Conservation (phyloP, 2,888 invertebrate species). For the Tupiocoris notatus region DNA sequence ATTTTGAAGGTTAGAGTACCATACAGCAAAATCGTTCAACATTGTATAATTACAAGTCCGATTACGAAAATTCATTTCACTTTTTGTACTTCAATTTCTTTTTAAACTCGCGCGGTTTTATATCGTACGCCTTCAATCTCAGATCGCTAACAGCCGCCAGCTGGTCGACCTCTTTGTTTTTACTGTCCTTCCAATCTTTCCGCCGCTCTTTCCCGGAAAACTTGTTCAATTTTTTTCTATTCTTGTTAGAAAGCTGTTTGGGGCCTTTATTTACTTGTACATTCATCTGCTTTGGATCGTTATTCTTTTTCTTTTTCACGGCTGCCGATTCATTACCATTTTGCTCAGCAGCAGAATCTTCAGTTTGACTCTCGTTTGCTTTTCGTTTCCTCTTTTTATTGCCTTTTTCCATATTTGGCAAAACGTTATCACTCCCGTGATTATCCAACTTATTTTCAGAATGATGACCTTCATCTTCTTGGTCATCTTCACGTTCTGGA, state of each 20-base stretch:
- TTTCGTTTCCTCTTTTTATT: slow-evolving; percentile 46
- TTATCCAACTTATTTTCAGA: slow-evolving; percentile 55
- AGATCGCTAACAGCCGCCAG: slow-evolving; percentile 60
- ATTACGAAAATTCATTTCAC: too few species aligned
- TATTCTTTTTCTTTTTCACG: slow-evolving; percentile 10
- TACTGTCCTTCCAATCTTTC: slow-evolving; percentile 10
- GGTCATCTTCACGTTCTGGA: slow-evolving; percentile 47
- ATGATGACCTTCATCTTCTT: slow-evolving; percentile 45
- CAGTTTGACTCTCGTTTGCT: slow-evolving; percentile 1
- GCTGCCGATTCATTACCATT: neutral
- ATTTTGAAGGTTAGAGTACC: too few species aligned
- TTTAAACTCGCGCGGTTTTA: slow-evolving; percentile 86
- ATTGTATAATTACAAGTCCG: too few species aligned
- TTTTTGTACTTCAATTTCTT: slow-evolving; percentile 57
- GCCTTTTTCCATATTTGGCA: slow-evolving; percentile 26
- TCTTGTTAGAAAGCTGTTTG: slow-evolving; percentile 37
- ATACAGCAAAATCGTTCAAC: too few species aligned
- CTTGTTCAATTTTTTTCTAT: slow-evolving; percentile 10
- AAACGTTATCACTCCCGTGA: slow-evolving; percentile 53
- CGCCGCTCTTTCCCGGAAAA: neutral
- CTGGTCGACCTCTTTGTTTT: slow-evolving; percentile 41
- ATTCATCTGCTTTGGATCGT: slow-evolving; percentile 41
- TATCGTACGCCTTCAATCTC: slow-evolving; percentile 84
- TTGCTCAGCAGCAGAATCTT: neutral
- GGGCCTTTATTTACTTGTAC: slow-evolving; percentile 44